These are phyloP conservation scores for Chaetodon trifascialis DNA, from an alignment of 2,113 vertebrate species.

Conservation along the genomic window DNA sequence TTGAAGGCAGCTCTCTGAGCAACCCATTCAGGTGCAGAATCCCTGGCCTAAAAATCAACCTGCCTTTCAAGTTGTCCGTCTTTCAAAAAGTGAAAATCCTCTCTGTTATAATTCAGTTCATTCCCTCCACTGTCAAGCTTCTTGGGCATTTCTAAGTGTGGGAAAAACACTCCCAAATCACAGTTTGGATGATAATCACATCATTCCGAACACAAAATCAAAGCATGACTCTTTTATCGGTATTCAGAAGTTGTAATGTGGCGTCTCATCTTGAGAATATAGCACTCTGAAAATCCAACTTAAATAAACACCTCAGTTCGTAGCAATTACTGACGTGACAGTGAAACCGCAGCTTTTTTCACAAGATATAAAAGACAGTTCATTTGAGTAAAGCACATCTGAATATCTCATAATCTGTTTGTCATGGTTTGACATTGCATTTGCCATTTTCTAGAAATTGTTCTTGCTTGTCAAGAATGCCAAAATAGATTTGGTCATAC, in stretches of 20 bases:
- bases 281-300: background rate
- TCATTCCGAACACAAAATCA: conserved; percentile 34
- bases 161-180: conserved; percentile 45
- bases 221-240: conserved; percentile 26
- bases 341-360: conserved; percentile 14
- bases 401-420: background rate
- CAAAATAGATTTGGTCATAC: no score
- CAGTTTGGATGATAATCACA: conserved; percentile 40
- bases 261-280: conserved; percentile 2
- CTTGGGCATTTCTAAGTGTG: conserved; percentile 30
- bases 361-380: background rate
- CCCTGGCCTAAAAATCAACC: conserved; percentile 19
- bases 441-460: background rate
- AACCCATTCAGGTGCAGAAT: conserved; percentile 26
- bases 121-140: conserved; percentile 26
- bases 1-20: conserved; percentile 34
- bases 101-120: conserved; percentile 43
- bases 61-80: conserved; percentile 36
- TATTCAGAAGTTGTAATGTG: conserved; percentile 9
- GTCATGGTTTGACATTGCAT: background rate
- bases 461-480: no score
- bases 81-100: conserved; percentile 46
- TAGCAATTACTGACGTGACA: background rate
- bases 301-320: background rate
- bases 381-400: conserved; percentile 11